Base-by-base conservation (phyloP, 2,113 vertebrate species). In the Ia io region DNA sequence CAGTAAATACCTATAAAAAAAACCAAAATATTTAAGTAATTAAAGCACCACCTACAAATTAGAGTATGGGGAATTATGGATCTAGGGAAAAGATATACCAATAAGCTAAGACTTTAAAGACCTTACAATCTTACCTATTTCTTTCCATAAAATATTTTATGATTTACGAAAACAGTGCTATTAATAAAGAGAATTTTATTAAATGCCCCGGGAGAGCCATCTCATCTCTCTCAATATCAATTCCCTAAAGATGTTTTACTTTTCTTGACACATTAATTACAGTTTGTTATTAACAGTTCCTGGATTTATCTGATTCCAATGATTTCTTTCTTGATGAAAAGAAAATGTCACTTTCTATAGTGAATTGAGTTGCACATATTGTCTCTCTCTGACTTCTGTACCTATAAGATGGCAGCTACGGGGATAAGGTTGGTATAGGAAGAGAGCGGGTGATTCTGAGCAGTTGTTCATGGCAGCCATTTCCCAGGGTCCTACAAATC, bases 111-210 rank as follows among this genome's bases (percentile, higher is more conserved):
- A 76, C 6, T 25, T 85, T 78, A 59, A 78, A 71, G 44, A 30
- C 30, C 42, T 67, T 61, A 70, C 6, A 95, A 71, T 2, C 30
- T 25, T 0, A 83, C 53, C 12, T 63, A 61, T 85, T 91, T 93
- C 37, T 84, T 37, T 63, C 4, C 78, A 42, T 32, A 59, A 91
- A 92, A 65, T 85, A 84, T 83, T 96, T 25, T 90, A 53, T 76
- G 23, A 90, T 84, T 91, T 91, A 11, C 11, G 73, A 76, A 95
- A 91, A 35, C 30, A 47, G 16, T 93, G 42, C 61, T 82, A 90
- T 59, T 91, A 76, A 93, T 95, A 91, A 91, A 96, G 69, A 82
- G 8, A 95, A 84, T 80, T 96, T 77, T 49, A 63, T 93, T 65
- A 79, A 94, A 84, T 97, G 63, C 18, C 65, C 67, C 7, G 11